Conservation (phyloP, 30 jellyfish, hydroid and myxozoan species). For the Rhopilema esculentum region DNA sequence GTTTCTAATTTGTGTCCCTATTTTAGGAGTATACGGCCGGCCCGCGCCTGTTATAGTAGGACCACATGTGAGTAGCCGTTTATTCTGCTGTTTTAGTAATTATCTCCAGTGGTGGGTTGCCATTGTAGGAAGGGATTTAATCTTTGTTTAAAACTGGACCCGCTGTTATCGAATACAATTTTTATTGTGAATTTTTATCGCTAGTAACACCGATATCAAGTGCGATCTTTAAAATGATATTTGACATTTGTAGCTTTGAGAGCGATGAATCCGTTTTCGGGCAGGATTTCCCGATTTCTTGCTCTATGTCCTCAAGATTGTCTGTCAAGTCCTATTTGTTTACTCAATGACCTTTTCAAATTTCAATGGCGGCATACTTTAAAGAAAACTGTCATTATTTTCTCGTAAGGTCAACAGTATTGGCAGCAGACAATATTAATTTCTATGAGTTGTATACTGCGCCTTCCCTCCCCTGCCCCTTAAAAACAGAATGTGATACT, state of each 20-base stretch:
- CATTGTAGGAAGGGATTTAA: constrained; percentile 22
- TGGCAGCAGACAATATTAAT: not conserved
- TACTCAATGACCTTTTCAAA: not conserved
- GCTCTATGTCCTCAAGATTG: not conserved
- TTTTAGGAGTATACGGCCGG: constrained; percentile 94
- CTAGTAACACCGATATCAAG: not conserved
- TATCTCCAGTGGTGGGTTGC: constrained; percentile 52
- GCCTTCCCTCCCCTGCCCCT: not conserved
- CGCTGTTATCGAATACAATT: constrained; percentile 33
- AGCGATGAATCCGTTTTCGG: not conserved
- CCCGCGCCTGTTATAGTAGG: constrained; percentile 99
- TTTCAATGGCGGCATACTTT: not conserved
- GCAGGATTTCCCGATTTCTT: not conserved
- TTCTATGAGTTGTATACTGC: not conserved
- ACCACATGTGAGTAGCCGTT: constrained; percentile 86
- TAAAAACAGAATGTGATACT: not conserved
- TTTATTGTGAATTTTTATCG: not conserved
- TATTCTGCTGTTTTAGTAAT: constrained; percentile 57
- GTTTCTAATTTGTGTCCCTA: not conserved
- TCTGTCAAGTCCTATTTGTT: constrained; percentile 1
- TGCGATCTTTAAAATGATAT: not conserved
- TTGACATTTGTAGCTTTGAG: not conserved
- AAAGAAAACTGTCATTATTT: not conserved
- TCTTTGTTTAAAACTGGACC: constrained; percentile 38
- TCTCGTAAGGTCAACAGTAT: not conserved